Conservation (phyloP, 2,888 invertebrate genomes). For the Ophion obscuratus region DNA sequence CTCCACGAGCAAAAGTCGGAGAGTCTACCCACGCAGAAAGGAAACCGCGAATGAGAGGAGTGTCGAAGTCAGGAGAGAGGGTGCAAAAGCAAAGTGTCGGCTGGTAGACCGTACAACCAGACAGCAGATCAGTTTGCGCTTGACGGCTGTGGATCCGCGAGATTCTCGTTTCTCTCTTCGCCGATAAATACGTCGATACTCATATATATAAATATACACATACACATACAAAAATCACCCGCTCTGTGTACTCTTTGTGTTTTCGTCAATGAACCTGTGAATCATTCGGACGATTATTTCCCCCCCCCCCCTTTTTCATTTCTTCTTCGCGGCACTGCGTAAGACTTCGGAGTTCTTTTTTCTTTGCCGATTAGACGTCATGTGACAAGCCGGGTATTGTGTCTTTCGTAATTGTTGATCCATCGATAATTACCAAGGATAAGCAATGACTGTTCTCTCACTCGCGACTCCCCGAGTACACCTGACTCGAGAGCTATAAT, state of each 20-base stretch:
- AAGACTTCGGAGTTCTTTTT: not conserved
- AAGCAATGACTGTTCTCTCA: constrained; percentile 12
- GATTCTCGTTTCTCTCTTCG: constrained; percentile 51
- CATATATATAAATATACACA: not conserved
- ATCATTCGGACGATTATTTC: constrained; percentile 15
- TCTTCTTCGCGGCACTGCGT: not conserved
- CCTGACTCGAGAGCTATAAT: constrained; percentile 38
- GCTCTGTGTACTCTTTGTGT: constrained; percentile 7
- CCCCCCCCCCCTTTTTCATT: not conserved
- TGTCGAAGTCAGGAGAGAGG: constrained; percentile 64
- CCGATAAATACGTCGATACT: constrained; percentile 10
- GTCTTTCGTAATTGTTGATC: constrained; percentile 12
- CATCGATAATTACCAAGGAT: constrained; percentile 8
- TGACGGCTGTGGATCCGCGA: constrained; percentile 73
- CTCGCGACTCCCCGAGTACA: constrained; percentile 13
- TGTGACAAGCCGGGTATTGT: not conserved
- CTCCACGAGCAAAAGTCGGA: constrained; percentile 44
- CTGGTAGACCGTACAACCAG: constrained; percentile 56
- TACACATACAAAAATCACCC: not conserved
- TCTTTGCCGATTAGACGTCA: constrained; percentile 4
- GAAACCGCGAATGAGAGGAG: constrained; percentile 67
- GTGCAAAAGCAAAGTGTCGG: constrained; percentile 68
- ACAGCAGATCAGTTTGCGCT: constrained; percentile 78
- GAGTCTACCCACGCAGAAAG: constrained; percentile 63
- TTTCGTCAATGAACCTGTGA: constrained; percentile 25